These are phyloP conservation scores for Biston stratarius DNA, from an alignment of 2,888 invertebrate species.

Conservation along the genomic window DNA sequence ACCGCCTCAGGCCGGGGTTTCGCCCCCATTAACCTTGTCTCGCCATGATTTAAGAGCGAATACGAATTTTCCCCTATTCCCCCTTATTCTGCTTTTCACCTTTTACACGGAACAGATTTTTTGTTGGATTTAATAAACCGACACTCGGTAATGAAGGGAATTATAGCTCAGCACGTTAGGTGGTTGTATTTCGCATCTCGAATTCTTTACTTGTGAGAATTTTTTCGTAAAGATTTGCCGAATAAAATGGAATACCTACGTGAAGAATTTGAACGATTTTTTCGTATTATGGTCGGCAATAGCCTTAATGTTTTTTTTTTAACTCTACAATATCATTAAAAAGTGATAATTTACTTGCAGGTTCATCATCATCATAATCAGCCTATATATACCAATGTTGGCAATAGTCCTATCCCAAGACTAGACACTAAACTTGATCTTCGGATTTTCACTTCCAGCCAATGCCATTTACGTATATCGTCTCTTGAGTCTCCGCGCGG, in stretches of 20 bases:
- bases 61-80: slow-evolving; percentile 74
- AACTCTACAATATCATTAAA: background rate
- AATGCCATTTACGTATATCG: too few species aligned
- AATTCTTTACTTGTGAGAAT: slow-evolving; percentile 39
- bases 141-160: slow-evolving; percentile 70
- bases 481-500: too few species aligned
- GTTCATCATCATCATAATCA: too few species aligned
- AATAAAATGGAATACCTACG: slow-evolving; percentile 18
- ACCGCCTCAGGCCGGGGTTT: slow-evolving; percentile 75
- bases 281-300: slow-evolving; percentile 26
- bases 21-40: slow-evolving; percentile 84
- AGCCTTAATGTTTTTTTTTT: slow-evolving; percentile 29
- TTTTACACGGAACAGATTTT: slow-evolving; percentile 74
- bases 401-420: too few species aligned
- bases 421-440: too few species aligned
- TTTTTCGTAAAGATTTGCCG: slow-evolving; percentile 28
- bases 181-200: slow-evolving; percentile 41
- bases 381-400: too few species aligned
- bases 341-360: too few species aligned
- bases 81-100: slow-evolving; percentile 58
- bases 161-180: slow-evolving; percentile 55
- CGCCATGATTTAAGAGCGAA: slow-evolving; percentile 80
- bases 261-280: slow-evolving; percentile 36
- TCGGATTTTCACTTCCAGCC: too few species aligned
- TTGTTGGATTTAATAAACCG: slow-evolving; percentile 70